Evolutionary conservation across 2,797 vertebrate genomes (phyloP).

Genomic region (Pseudochromis fuscus): DNA sequence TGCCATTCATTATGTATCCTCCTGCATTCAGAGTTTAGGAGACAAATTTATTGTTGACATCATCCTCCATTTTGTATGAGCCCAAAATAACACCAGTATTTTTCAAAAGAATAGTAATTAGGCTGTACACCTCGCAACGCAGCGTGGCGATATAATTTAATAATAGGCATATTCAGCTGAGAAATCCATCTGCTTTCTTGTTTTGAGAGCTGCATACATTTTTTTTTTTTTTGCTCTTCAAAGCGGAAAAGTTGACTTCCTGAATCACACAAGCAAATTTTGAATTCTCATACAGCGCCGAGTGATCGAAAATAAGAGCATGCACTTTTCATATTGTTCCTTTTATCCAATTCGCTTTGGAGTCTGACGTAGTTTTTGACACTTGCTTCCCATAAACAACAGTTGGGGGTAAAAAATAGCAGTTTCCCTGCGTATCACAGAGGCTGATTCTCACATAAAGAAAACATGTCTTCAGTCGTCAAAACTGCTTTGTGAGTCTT

Average conservation of each 20-base stretch:
- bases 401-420: slow-evolving; percentile 63
- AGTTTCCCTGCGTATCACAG: slow-evolving; percentile 53
- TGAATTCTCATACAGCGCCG: slow-evolving; percentile 47
- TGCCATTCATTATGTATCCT: slow-evolving; percentile 37
- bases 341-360: slow-evolving; percentile 70
- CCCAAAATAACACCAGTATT: slow-evolving; percentile 54
- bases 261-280: slow-evolving; percentile 59
- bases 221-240: slow-evolving; percentile 66
- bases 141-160: slow-evolving; percentile 65
- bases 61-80: slow-evolving; percentile 56
- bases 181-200: slow-evolving; percentile 62
- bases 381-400: slow-evolving; percentile 72
- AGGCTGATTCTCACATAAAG: slow-evolving; percentile 62
- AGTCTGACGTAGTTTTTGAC: slow-evolving; percentile 66
- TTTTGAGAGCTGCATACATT: slow-evolving; percentile 58
- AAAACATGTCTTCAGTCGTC: slow-evolving; percentile 68
- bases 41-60: slow-evolving; percentile 53
- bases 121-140: slow-evolving; percentile 57
- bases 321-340: slow-evolving; percentile 55
- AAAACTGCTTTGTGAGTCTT: slow-evolving; percentile 60
- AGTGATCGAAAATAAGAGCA: slow-evolving; percentile 62
- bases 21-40: slow-evolving; percentile 38
- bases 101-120: slow-evolving; percentile 78
- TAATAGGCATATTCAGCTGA: slow-evolving; percentile 67
- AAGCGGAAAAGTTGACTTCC: slow-evolving; percentile 58